Percentiles rank a stretch among this genome's conserved stretches.
Conservation (phyloP, 2,797 vertebrate genomes). For the Malacoraja senta region DNA sequence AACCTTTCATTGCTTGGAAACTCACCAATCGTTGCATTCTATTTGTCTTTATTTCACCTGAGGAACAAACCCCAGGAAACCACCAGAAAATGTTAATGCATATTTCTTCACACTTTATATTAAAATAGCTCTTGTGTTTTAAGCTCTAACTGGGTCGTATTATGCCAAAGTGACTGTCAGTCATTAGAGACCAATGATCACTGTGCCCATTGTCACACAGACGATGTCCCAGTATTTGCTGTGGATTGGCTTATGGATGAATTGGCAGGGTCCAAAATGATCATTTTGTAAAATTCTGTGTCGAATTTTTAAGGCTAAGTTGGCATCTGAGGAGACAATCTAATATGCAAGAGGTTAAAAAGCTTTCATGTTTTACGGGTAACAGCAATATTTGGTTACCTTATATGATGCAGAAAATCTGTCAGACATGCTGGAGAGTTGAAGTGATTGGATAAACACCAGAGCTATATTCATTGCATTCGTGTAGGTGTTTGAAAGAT, state of each 20-base stretch:
- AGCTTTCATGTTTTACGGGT: not conserved
- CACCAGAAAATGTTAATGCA: not conserved
- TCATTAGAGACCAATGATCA: not conserved
- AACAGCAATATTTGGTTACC: not conserved
- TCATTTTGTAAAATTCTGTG: not conserved
- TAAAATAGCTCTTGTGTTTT: not conserved
- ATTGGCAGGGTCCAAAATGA: not conserved
- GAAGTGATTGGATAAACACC: not conserved
- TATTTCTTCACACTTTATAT: not conserved
- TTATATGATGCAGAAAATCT: not conserved
- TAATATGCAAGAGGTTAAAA: not conserved
- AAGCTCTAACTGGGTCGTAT: not conserved
- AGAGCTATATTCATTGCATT: slow-evolving; percentile 27
- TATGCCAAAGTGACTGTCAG: not conserved
- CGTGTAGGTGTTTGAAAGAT: not conserved
- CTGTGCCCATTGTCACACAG: not conserved
- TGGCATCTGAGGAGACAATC: not conserved
- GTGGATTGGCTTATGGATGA: not conserved
- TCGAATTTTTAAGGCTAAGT: not conserved
- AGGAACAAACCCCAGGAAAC: not conserved
- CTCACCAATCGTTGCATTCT: not conserved
- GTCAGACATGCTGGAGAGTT: not conserved
- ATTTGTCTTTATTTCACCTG: not conserved
- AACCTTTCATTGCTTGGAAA: not conserved
- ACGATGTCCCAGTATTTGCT: not conserved